Base-by-base conservation (phyloP, 92 coral and sea anemone genomes). In the Parazoanthus atlanticus region DNA sequence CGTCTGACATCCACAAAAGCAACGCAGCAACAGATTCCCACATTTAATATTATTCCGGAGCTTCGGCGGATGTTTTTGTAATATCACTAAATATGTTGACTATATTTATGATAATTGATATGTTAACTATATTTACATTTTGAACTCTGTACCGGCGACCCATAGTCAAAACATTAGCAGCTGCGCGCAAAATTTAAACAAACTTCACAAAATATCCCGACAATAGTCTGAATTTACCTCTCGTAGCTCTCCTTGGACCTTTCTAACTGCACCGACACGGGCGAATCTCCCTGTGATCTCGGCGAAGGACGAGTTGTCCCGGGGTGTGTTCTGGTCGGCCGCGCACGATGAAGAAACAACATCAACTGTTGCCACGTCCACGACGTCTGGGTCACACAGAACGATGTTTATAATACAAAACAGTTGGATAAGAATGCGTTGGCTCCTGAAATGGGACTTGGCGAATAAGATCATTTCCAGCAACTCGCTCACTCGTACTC, bases 261-360 rank as follows among this genome's bases (percentile, higher is more conserved):
- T 86, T 72, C 89, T 86, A 28, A 92, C 90, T 0, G 94, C 94
- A 5, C 94, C 94, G 54, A 92, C 80, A 29, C 92, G 80, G 43
- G 93, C 94, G 46, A 92, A 89, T 81, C 73, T 92, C 29, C 94
- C 94, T 86, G 71, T 75, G 17, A 77, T 86, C 32, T 82, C 85
- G 47, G 86, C 91, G 70, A 91, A 85, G 43, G 93, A 70, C 65
- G 86, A 82, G 41, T 91, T 89, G 2, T 38, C 74, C 28, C 87
- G 76, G 38, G 56, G 87, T 32, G 88, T 89, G 72, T 85, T 85
- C 47, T 89, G 79, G 32, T 71, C 66, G 26, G n/a, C 26, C 65
- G 78, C 28, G 19, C 25, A 71, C 54, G 87, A 71, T n/a, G 29
- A 28, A 73, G 66, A 58, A 52, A 89, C 65, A n/a, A 89, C 92